Evolutionary conservation across 2,888 invertebrate species (phyloP).

Genomic region (Pachydiplax longipennis): DNA sequence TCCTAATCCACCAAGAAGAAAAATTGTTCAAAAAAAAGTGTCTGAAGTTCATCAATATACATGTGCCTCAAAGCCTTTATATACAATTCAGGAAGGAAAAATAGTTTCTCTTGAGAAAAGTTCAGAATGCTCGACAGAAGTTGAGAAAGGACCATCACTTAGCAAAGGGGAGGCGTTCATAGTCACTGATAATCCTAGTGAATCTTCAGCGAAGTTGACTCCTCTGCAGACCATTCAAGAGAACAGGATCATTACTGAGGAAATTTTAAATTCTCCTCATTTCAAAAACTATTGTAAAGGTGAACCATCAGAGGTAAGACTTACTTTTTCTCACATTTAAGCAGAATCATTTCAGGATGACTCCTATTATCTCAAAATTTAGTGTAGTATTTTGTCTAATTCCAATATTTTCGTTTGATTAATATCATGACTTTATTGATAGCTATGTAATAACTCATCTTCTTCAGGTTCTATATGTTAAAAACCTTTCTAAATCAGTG

Average conservation of each 20-base stretch:
- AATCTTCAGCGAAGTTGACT: neutral
- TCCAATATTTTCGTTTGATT: neutral
- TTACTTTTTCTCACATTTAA: neutral
- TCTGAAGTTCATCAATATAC: neutral
- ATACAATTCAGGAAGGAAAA: neutral
- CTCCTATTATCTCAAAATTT: too few relatives aligned
- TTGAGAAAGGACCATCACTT: neutral
- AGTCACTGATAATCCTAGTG: neutral
- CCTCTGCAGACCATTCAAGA: conserved; percentile 48
- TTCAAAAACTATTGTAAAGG: conserved; percentile 66
- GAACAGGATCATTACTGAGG: conserved; percentile 52
- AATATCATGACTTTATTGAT: neutral
- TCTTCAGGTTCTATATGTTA: conserved; percentile 63
- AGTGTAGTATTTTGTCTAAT: too few relatives aligned
- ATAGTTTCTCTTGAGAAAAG: neutral
- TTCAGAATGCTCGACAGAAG: neutral
- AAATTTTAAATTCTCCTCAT: conserved; percentile 64
- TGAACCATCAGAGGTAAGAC: conserved; percentile 54
- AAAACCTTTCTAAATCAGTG: conserved; percentile 64
- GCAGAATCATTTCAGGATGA: too few relatives aligned
- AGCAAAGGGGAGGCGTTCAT: neutral
- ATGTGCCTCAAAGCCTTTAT: neutral
- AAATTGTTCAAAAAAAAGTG: too few relatives aligned
- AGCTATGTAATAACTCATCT: neutral
- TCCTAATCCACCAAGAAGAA: neutral